These are phyloP conservation scores for Diaprepes abbreviatus DNA, from an alignment of 2,888 invertebrate genomes.

Conservation along the genomic window DNA sequence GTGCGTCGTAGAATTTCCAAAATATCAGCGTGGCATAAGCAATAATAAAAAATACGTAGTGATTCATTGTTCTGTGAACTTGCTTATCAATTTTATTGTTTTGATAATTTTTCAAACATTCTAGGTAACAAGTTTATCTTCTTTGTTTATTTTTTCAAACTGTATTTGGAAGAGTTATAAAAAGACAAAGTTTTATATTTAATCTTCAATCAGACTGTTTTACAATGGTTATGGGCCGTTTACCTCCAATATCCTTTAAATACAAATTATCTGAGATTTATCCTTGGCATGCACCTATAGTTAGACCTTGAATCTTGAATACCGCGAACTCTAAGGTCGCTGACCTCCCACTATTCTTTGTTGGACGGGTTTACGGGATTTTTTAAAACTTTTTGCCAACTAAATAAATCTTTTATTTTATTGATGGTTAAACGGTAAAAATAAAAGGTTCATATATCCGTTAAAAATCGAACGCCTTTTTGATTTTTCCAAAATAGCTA, in stretches of 20 bases:
- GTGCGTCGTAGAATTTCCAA: constrained; percentile 18
- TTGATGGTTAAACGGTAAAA: background rate
- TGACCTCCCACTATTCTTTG: constrained; percentile 47
- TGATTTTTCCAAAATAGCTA: no score
- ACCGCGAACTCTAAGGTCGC: constrained; percentile 37
- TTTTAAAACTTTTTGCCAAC: constrained; percentile 25
- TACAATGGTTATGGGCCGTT: background rate
- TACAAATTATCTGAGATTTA: constrained; percentile 25
- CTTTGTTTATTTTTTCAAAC: background rate
- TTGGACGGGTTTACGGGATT: constrained; percentile 33
- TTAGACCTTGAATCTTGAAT: constrained; percentile 45
- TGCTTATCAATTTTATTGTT: constrained; percentile 1
- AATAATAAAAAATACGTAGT: background rate
- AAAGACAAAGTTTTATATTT: background rate
- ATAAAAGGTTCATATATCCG: no score
- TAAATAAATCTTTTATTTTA: constrained; percentile 5
- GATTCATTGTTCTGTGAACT: background rate
- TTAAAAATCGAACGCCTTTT: no score
- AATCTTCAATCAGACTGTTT: background rate
- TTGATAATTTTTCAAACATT: background rate
- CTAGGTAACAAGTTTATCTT: background rate
- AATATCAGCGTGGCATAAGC: constrained; percentile 4
- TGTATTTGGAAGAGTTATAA: background rate
- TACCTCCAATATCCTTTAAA: constrained; percentile 7
- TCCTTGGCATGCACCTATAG: constrained; percentile 46